Percentiles rank a stretch among this genome's conserved stretches.
phyloP scores from a whole-genome alignment of 2,113 vertebrate species.

The Orthonyx spaldingii region DNA sequence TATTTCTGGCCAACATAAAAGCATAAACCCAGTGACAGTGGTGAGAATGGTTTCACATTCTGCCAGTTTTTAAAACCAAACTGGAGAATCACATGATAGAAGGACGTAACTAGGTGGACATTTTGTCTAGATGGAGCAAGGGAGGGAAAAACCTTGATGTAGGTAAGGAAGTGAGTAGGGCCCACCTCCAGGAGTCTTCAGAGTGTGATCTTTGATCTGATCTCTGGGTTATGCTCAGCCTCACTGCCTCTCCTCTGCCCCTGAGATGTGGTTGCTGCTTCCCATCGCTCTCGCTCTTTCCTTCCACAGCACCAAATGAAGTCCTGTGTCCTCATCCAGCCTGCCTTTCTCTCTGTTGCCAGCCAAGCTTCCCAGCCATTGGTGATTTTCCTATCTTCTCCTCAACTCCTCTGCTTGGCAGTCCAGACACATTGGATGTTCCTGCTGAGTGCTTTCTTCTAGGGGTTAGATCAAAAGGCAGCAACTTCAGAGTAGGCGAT shows the following conservation, averaged over 20 bases:
- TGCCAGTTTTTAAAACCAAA: not conserved
- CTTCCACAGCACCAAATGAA: not conserved
- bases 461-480: not conserved
- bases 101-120: too few relatives aligned
- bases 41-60: not conserved
- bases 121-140: not conserved
- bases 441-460: not conserved
- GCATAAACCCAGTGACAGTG: not conserved
- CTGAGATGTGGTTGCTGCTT: not conserved
- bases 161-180: not conserved
- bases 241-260: rapidly evolving
- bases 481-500: not conserved
- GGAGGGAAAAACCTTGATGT: not conserved
- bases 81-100: not conserved
- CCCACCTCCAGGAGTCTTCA: not conserved
- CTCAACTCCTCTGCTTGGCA: not conserved
- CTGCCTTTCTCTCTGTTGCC: not conserved
- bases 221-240: not conserved
- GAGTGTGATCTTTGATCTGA: not conserved
- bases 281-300: not conserved
- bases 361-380: not conserved
- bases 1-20: not conserved
- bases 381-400: not conserved
- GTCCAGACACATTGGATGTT: not conserved
- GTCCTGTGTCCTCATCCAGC: not conserved